Evolutionary conservation across 2,113 vertebrate genomes (phyloP), one percentile per base, ranked within the genome.

Genomic region (Boleophthalmus pectinirostris): DNA sequence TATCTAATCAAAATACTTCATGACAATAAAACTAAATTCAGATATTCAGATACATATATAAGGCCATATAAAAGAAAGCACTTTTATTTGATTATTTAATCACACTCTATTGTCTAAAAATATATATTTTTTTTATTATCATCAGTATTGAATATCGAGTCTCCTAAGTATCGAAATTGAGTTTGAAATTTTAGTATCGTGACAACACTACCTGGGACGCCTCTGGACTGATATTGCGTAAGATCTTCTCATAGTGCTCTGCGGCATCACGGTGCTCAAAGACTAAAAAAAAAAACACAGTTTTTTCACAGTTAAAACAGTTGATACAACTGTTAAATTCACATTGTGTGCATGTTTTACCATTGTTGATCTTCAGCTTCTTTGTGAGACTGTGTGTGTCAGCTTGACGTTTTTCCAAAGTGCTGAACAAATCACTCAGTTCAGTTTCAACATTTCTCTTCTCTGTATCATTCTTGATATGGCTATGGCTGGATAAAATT

Each of bases 241-340:
- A 56, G 18, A 87, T 90, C 79, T 63, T 92, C 74, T 90, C 82
- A 18, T 82, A 85, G 60, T 79, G 92, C 56, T 92, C 89, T 1
- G 87, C 90, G 33, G 90, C 90, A 78, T 92, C 90, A 3, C 68
- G 79, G 24, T 91, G 86, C 61, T 88, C 74, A 61, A 2, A 6
- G 13, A 82, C 90, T 92, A 57, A 51, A 29, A 21, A 68, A 14
- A 3, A 0, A n/a, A n/a, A n/a, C n/a, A 23, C 8, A 2, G 3
- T 14, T 15, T 24, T 24, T 46, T 15, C 35, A 21, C 35, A 21
- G 11, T 45, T 4, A 18, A 1, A 45, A 35, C 9, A 66, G 24
- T n/a, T n/a, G n/a, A n/a, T n/a, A n/a, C n/a, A n/a, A n/a, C 6
- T 70, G 0, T 70, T 0, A 43, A 43, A 24, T 66, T 57, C 25